Evolutionary conservation across 2,888 invertebrate genomes (phyloP), one percentile per base, ranked within the genome.

Genomic region (Cephus pulcher): DNA sequence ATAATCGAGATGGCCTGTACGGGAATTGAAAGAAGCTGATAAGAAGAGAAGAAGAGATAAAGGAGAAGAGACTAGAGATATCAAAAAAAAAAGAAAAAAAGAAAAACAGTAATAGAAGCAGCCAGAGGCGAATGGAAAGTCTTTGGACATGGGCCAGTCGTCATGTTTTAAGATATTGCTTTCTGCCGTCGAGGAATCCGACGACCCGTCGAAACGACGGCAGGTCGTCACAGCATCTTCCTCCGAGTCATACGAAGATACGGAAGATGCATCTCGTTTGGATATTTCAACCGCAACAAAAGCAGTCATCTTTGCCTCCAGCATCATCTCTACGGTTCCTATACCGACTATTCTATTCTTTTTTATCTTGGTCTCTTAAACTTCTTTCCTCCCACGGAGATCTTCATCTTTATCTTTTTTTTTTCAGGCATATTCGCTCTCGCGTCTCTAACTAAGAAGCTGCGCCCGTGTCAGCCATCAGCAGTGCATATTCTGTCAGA

Each of bases 131-230:
- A 40, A 69, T 32, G 37, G 9, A 73, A 33, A 34, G 40, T 40
- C 84, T 83, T 88, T 88, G 88, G 89, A 88, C 84, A 81, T 84
- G 83, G 85, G 89, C 88, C 89, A 89, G 89, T 87, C 86, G 76
- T 84, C 85, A 85, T 86, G 86, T 88, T 89, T 90, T 87, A 89
- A 89, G 89, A 89, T 89, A 90, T 90, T 90, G 88, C 90, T 87
- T 86, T 86, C 82, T 84, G 84, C 83, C 68, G 78, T 79, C 34
- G 69, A 70, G 56, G 69, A 76, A 34, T 33, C 69, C 12, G 73
- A 56, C 71, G 73, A 75, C 30, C 37, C 74, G 35, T 71, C 32
- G 75, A 70, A 74, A 76, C 34, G 71, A 76, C 73, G 76, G 73
- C 33, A 80, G 75, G 76, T 75, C 71, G 79, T 75, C 40, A 15